Base-by-base conservation (phyloP, 1,140 invertebrate species). In the Zophobas atratus region DNA sequence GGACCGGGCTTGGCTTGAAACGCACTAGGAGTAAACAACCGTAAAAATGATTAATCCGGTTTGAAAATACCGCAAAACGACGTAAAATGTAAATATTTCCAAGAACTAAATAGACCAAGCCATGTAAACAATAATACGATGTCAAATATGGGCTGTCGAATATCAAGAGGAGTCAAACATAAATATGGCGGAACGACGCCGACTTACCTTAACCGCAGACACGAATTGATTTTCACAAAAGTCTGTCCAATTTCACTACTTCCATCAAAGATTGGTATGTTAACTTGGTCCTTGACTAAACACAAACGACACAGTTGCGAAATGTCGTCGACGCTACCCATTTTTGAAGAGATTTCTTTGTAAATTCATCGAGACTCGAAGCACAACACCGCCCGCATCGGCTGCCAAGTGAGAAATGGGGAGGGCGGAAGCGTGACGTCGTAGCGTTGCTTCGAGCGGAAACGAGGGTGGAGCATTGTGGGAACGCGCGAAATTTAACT, bases 121-220 rank as follows among this genome's bases (percentile, higher is more conserved):
- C 35, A 2, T 51, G 76, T 80, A 80, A 80, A 80, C 71, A 75
- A 79, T 71, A 67, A 80, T 76, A 82, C 43, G 79, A 82, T 81
- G 80, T 79, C 81, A 77, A 80, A 82, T 82, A 70, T 56, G 72
- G 63, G 79, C 78, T 83, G 82, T 82, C 81, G 80, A 83, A 83
- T 80, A 80, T 82, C 79, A 82, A 80, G 79, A 81, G 73, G 76
- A 43, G 41, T 20, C 55, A 70, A 75, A 77, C 56, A 86, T 6
- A 38, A 67, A 86, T 35, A 87, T 88, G 88, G 87, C 88, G 87
- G 83, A 82, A 20, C 80, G 83, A 84, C 79, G 82, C 82, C 81
- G 77, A 85, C 88, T 90, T 89, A 91, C 90, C 89, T 90, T 90
- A 84, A 90, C 89, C 86, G 89, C 82, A 91, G 87, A 83, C 89